Conservation (phyloP, 2,888 invertebrate genomes). For the Chorisops tibialis region DNA sequence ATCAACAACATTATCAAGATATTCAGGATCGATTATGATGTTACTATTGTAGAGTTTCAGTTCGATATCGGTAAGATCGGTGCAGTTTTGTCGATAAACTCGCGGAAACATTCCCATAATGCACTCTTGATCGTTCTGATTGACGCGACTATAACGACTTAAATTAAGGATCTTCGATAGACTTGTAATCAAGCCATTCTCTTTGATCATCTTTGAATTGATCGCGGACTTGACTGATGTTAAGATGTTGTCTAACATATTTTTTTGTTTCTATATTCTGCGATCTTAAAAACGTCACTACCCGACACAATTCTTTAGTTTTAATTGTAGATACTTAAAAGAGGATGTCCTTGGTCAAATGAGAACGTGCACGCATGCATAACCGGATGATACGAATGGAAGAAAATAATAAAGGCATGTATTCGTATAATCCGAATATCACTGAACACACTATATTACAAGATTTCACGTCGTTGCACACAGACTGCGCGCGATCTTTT, state of each 20-base stretch:
- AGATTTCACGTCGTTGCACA: too few relatives aligned
- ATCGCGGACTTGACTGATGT: constrained; percentile 24
- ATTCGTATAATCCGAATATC: too few relatives aligned
- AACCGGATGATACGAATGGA: not conserved
- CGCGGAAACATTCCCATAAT: constrained; percentile 42
- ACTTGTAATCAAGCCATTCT: constrained; percentile 16
- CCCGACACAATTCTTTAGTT: not conserved
- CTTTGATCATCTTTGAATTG: not conserved
- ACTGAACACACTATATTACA: too few relatives aligned
- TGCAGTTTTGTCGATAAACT: constrained; percentile 37
- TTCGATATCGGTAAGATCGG: constrained; percentile 35
- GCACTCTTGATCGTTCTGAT: constrained; percentile 36
- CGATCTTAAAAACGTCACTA: not conserved
- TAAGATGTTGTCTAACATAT: constrained; percentile 33
- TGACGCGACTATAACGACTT: constrained; percentile 23
- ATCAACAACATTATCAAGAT: constrained; percentile 57
- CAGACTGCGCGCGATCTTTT: too few relatives aligned
- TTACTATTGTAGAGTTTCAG: constrained; percentile 37
- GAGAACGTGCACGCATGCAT: constrained; percentile 17
- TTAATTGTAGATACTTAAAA: not conserved
- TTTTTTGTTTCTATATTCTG: too few relatives aligned
- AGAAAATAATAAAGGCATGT: too few relatives aligned
- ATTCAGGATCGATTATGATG: constrained; percentile 45
- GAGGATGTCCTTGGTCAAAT: constrained; percentile 23
- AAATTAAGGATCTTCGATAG: constrained; percentile 26